Conservation (phyloP, 2,888 invertebrate species). For the Perithous albicinctus region DNA sequence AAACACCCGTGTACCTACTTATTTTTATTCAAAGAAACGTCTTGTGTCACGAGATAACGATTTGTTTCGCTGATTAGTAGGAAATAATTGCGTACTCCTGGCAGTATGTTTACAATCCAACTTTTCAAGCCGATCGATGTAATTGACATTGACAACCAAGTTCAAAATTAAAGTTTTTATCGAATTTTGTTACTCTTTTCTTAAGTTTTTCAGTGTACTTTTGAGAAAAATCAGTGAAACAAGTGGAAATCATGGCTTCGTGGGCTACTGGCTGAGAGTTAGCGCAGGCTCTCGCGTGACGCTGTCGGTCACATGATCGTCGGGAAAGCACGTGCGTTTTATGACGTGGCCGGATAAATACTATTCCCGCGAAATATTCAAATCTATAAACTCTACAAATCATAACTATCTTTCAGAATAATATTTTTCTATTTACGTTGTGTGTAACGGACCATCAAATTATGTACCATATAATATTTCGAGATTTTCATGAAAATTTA, state of each 20-base stretch:
- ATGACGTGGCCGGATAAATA: conserved; percentile 46
- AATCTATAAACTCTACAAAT: conserved; percentile 8
- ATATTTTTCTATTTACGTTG: too few relatives aligned
- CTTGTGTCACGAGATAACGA: conserved; percentile 30
- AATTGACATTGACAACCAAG: too few relatives aligned
- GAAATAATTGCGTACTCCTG: background rate
- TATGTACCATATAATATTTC: background rate
- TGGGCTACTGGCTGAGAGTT: background rate
- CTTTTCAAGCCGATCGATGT: too few relatives aligned
- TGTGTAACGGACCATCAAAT: background rate
- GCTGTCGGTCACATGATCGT: conserved; percentile 43
- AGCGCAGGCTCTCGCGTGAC: background rate
- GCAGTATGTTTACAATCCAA: background rate
- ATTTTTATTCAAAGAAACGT: conserved; percentile 1
- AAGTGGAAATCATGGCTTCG: background rate
- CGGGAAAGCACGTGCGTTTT: conserved; percentile 42
- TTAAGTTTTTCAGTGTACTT: background rate
- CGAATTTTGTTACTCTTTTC: background rate
- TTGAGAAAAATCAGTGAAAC: background rate
- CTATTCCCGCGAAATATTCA: conserved; percentile 34
- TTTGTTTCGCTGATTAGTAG: conserved; percentile 20
- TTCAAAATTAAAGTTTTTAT: background rate
- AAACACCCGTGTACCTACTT: background rate
- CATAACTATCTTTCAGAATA: too few relatives aligned
- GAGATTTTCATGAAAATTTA: background rate